These are phyloP conservation scores for Molanna angustata DNA, from an alignment of 2,888 invertebrate genomes.

Conservation along the genomic window DNA sequence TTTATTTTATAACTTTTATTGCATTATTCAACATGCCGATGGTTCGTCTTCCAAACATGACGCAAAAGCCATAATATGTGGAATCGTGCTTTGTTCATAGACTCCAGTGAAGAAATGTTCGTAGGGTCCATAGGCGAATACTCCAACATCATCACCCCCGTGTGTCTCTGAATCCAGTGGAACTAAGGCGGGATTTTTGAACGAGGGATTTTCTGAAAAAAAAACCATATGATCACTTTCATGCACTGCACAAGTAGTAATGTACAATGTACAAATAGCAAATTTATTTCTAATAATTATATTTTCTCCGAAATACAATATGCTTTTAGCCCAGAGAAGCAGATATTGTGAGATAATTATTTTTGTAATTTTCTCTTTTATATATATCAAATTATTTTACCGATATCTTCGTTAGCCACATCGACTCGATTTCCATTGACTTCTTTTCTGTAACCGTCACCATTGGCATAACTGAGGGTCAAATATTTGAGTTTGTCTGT, in stretches of 20 bases:
- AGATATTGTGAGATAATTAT: no score
- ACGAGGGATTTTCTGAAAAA: slow-evolving; percentile 35
- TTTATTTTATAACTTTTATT: no score
- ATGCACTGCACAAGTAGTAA: no score
- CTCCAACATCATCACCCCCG: slow-evolving; percentile 75
- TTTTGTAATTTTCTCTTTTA: not conserved
- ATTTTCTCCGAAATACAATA: no score
- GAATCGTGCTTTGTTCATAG: slow-evolving; percentile 74
- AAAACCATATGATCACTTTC: no score
- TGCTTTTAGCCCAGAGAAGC: no score
- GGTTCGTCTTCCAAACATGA: slow-evolving; percentile 60
- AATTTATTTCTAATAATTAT: no score
- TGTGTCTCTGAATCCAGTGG: slow-evolving; percentile 67
- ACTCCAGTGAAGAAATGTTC: slow-evolving; percentile 77
- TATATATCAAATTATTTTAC: slow-evolving; percentile 2
- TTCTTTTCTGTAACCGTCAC: slow-evolving; percentile 53
- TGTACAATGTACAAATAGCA: no score
- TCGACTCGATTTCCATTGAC: slow-evolving; percentile 54
- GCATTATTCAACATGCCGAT: not conserved
- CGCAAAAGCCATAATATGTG: slow-evolving; percentile 72
- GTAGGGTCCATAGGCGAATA: slow-evolving; percentile 72
- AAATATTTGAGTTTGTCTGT: slow-evolving; percentile 58
- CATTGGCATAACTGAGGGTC: slow-evolving; percentile 68
- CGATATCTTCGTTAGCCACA: slow-evolving; percentile 45
- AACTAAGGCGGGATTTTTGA: slow-evolving; percentile 58